These are phyloP conservation scores for Pristionchus mayeri DNA, from an alignment of 2,888 invertebrate genomes.

Conservation along the genomic window DNA sequence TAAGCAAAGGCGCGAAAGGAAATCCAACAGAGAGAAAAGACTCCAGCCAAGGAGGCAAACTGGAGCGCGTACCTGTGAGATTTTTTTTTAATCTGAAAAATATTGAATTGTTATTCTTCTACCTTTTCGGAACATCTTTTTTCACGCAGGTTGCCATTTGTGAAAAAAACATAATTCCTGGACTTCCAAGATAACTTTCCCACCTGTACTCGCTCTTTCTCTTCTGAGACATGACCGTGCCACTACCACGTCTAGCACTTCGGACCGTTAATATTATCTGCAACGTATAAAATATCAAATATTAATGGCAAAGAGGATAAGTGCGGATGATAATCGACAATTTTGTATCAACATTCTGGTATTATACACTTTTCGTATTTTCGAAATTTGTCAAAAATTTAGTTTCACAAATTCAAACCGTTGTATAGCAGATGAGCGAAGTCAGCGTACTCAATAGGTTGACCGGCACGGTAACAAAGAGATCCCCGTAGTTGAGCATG, in stretches of 20 bases:
- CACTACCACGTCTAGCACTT: background rate
- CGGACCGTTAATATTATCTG: background rate
- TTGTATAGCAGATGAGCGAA: background rate
- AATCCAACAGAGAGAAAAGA: conserved; percentile 3
- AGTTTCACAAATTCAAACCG: background rate
- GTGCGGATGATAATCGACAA: background rate
- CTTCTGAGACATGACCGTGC: background rate
- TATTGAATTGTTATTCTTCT: background rate
- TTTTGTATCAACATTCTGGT: background rate
- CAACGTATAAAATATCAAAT: background rate
- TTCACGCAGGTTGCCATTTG: background rate
- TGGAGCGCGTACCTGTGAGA: background rate
- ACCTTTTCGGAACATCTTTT: background rate
- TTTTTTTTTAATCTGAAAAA: background rate
- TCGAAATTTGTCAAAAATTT: background rate
- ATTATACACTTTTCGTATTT: background rate
- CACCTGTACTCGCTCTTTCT: background rate
- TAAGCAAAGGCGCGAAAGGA: background rate
- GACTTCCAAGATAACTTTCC: too few relatives aligned
- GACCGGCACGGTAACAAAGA: background rate
- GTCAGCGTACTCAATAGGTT: background rate
- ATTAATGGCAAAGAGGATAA: background rate
- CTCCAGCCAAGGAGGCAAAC: background rate
- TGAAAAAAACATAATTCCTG: too few relatives aligned
- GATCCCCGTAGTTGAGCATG: background rate